phyloP scores from a whole-genome alignment of 1,140 invertebrate species.

The Cyclina sinensis region DNA sequence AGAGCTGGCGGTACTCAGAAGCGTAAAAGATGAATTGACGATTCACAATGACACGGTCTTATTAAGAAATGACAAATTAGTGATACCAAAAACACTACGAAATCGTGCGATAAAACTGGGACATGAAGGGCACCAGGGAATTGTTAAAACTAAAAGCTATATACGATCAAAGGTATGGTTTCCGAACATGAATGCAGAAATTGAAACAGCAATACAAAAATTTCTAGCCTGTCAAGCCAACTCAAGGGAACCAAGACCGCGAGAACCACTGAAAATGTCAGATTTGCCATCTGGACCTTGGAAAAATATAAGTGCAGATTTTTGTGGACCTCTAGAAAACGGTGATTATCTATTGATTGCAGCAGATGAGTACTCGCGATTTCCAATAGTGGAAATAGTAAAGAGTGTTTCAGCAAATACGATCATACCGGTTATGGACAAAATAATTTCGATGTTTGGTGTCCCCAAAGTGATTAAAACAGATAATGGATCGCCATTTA shows the following conservation, averaged over 20 bases:
- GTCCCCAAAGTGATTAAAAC: constrained; percentile 61
- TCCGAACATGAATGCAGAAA: too few relatives aligned
- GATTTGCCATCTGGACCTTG: not conserved
- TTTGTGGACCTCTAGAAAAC: too few relatives aligned
- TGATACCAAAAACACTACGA: too few relatives aligned
- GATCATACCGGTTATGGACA: constrained; percentile 6
- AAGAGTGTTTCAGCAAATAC: constrained; percentile 20
- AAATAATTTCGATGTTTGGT: constrained; percentile 24
- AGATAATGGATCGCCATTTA: constrained; percentile 72
- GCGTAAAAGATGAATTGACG: too few relatives aligned
- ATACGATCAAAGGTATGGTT: too few relatives aligned
- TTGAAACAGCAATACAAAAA: not conserved
- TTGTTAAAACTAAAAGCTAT: too few relatives aligned
- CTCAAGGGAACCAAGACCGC: too few relatives aligned
- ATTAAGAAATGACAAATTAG: too few relatives aligned
- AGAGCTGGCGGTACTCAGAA: too few relatives aligned
- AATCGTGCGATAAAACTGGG: too few relatives aligned
- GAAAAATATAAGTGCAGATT: constrained; percentile 17
- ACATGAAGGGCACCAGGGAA: too few relatives aligned
- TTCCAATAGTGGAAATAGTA: constrained; percentile 74
- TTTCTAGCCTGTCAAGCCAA: constrained; percentile 2
- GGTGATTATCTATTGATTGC: constrained; percentile 13
- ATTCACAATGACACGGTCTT: too few relatives aligned
- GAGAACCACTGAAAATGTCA: not conserved
- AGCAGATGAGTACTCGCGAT: constrained; percentile 21